Base-by-base conservation (phyloP, 2,888 invertebrate genomes). In the Nemotelus pantherinus region DNA sequence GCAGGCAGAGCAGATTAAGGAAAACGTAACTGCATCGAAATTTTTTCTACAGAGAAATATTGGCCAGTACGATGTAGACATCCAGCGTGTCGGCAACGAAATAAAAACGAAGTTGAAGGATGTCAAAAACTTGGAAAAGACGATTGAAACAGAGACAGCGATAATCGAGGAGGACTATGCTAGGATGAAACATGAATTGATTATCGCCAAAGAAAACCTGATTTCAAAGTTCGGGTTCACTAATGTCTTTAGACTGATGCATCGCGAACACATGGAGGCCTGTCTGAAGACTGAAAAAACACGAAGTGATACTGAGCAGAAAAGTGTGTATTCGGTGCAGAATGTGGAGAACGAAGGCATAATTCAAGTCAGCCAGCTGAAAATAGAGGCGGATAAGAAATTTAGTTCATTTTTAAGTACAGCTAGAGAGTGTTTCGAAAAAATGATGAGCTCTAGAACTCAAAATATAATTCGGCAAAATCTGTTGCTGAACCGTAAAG, bases 231-330 rank as follows among this genome's bases (percentile, higher is more conserved):
- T 72, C 39, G 43, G 44, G 2, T 45, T 58, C 25, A 58, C n/a
- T 25, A 58, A 58, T 39, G 3, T 72, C 4, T 72, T 58, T 25
- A 55, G 48, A n/a, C n/a, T 72, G 3, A 72, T 72, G 71, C 71
- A 72, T n/a, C 57, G 58, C 5, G 71, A 72, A 6, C 25, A 58
- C 25, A 5, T 72, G 71, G 57, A 72, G 45, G 25, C 10, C n/a
- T 72, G 45, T 7, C 25, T 72, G 6, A 44, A n/a, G 45, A 7
- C 6, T 5, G 57, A 58, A 7, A 25, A 57, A 57, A 72, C 44
- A 2, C 71, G 57, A 4, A 5, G 25, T 4, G 45, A 44, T n/a
- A 43, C 58, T 58, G 57, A 58, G 25, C n/a, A 43, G 44, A 45
- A 72, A 5, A n/a, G 43, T n/a, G 6, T 25, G 2, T 58, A 2